These are phyloP conservation scores for Vulpes ferrilata DNA, from an alignment of 2,113 vertebrate genomes.

Conservation along the genomic window DNA sequence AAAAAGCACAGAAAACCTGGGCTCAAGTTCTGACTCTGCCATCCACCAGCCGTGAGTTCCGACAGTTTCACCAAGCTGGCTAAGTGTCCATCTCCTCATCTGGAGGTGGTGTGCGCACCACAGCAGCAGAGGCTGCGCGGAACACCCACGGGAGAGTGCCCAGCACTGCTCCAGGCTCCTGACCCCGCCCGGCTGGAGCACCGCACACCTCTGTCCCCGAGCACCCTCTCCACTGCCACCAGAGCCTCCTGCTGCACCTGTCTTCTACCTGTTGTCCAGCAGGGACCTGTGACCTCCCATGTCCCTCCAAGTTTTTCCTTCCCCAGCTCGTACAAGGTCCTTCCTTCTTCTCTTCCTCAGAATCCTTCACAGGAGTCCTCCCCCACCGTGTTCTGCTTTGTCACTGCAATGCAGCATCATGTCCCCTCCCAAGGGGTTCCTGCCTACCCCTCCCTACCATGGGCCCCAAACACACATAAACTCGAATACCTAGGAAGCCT, in stretches of 20 bases:
- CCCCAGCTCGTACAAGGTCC: neutral
- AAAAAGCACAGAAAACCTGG: neutral
- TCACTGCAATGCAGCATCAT: neutral
- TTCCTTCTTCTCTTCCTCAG: neutral
- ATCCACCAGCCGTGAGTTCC: neutral
- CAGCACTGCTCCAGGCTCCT: neutral
- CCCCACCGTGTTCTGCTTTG: neutral
- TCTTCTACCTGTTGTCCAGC: neutral
- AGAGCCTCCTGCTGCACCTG: neutral
- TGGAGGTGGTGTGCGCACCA: neutral
- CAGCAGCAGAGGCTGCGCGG: fast-evolving
- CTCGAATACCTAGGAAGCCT: neutral
- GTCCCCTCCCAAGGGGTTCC: neutral
- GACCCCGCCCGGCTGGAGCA: neutral
- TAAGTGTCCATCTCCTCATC: neutral
- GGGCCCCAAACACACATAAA: neutral
- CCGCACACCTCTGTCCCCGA: neutral
- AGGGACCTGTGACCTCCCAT: neutral
- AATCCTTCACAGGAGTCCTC: neutral
- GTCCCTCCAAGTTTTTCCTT: neutral
- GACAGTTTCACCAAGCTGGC: neutral
- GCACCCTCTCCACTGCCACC: neutral
- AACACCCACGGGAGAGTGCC: neutral
- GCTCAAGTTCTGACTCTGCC: neutral
- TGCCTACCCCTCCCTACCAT: neutral